phyloP scores from a whole-genome alignment of 1,140 invertebrate species.

The Eriocheir sinensis region DNA sequence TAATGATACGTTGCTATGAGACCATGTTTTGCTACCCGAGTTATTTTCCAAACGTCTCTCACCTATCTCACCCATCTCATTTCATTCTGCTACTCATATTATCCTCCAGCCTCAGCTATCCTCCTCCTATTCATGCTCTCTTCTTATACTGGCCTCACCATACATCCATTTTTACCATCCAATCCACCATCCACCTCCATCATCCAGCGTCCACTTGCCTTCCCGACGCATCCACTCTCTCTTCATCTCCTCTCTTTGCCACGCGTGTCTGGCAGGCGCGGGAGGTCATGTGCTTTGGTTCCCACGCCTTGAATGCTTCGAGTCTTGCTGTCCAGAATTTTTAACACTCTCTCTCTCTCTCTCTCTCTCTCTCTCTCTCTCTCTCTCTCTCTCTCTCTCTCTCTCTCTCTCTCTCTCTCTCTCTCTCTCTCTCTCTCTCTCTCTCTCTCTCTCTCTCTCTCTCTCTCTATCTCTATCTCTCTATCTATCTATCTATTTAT shows the following conservation, averaged over 20 bases:
- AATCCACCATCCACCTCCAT: too few relatives aligned
- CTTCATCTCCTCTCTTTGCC: background rate
- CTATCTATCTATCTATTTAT: background rate
- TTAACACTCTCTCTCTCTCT: conserved; percentile 27
- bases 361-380: background rate
- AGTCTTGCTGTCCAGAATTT: background rate
- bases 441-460: background rate
- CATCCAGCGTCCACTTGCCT: too few relatives aligned
- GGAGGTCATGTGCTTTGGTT: background rate
- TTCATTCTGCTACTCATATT: too few relatives aligned
- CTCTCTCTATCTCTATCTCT: background rate
- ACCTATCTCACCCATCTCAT: too few relatives aligned
- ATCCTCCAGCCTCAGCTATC: too few relatives aligned
- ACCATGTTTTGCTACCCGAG: too few relatives aligned
- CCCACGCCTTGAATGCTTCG: background rate
- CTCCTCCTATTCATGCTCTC: too few relatives aligned
- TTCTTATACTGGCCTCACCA: too few relatives aligned
- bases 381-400: conserved; percentile 12
- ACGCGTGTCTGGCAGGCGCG: background rate
- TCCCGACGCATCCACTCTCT: background rate
- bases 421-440: background rate
- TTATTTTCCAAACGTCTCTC: too few relatives aligned
- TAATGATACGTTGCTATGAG: too few relatives aligned
- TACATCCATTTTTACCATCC: too few relatives aligned
- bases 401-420: conserved; percentile 18